These are phyloP conservation scores for Melospiza melodia DNA, from an alignment of 2,113 vertebrate species.

Conservation along the genomic window DNA sequence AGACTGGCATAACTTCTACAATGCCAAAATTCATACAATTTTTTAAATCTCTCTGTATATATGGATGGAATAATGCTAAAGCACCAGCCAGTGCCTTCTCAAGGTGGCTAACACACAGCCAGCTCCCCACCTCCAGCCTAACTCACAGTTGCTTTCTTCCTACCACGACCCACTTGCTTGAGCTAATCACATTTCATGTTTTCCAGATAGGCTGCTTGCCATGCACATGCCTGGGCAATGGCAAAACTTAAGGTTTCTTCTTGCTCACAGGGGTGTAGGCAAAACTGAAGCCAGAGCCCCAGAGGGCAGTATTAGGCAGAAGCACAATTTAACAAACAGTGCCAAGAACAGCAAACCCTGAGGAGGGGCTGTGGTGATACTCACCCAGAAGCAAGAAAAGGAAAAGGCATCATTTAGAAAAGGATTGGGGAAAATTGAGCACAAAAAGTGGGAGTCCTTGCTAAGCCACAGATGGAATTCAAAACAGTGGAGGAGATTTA, in stretches of 20 bases:
- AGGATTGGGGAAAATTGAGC: neutral
- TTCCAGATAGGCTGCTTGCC: slow-evolving; percentile 33
- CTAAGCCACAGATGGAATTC: neutral
- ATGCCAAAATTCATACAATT: neutral
- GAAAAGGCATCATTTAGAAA: neutral
- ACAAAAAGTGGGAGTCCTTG: neutral
- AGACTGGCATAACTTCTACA: neutral
- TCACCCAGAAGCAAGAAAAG: neutral
- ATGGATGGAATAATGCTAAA: neutral
- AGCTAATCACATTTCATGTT: slow-evolving; percentile 34
- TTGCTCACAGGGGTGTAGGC: neutral
- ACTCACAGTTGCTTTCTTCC: neutral
- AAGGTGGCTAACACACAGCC: neutral
- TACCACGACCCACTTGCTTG: neutral
- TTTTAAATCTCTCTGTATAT: neutral
- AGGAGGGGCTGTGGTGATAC: neutral
- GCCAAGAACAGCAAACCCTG: slow-evolving; percentile 14
- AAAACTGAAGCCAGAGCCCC: slow-evolving; percentile 18
- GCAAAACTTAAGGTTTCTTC: slow-evolving; percentile 25
- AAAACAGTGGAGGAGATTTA: neutral
- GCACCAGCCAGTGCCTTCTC: neutral
- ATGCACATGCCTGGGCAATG: neutral
- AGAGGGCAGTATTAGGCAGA: slow-evolving; percentile 25
- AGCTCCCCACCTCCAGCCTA: neutral
- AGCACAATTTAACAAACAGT: neutral